phyloP scores from a whole-genome alignment of 2,113 vertebrate species.

The Pontoporia blainvillei region DNA sequence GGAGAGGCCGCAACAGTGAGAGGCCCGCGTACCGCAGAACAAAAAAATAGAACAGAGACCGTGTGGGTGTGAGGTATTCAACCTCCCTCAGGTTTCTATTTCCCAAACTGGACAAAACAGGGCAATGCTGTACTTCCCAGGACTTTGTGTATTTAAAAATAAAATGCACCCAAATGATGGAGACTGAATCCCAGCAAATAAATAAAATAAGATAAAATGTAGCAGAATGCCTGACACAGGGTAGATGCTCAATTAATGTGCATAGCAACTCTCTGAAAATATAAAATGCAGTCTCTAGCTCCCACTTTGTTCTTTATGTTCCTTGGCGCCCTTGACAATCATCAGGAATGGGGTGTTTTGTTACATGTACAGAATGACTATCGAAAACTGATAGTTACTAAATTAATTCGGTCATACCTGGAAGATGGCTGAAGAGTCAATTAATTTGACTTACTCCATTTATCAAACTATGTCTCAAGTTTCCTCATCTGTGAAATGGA shows the following conservation, averaged over 20 bases:
- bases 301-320: not conserved
- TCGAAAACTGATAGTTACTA: not conserved
- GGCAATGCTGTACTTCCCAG: not conserved
- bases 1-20: too few species aligned
- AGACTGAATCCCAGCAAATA: not conserved
- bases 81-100: not conserved
- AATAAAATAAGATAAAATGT: not conserved
- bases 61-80: accelerated
- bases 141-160: not conserved
- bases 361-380: accelerated
- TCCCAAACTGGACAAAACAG: not conserved
- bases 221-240: not conserved
- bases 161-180: not conserved
- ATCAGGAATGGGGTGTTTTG: not conserved
- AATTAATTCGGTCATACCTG: not conserved
- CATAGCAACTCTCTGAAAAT: not conserved
- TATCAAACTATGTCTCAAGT: not conserved
- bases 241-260: not conserved
- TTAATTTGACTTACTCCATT: not conserved
- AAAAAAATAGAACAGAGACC: not conserved
- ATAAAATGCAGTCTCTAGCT: not conserved
- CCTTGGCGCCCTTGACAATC: not conserved
- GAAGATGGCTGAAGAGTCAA: not conserved
- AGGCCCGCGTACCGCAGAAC: too few species aligned
- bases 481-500: not conserved